Percentiles rank a stretch among this genome's conserved stretches.
Evolutionary conservation across 2,113 vertebrate genomes (phyloP).

Genomic region (Ploceus nigricollis): DNA sequence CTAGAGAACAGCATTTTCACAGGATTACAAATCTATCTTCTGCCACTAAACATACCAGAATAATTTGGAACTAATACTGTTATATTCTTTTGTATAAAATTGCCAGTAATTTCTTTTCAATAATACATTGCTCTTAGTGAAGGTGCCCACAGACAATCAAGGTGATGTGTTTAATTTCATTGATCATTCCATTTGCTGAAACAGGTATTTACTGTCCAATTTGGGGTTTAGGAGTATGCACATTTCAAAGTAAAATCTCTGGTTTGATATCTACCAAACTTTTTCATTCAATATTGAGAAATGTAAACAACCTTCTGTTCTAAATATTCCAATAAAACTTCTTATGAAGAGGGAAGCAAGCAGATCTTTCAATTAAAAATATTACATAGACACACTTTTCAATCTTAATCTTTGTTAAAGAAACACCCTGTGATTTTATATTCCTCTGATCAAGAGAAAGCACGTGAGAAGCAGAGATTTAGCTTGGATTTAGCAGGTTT

Average conservation of each 20-base stretch:
- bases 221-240: neutral
- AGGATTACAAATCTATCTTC: neutral
- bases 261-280: neutral
- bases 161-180: neutral
- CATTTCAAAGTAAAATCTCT: neutral
- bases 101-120: neutral
- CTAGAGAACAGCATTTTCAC: neutral
- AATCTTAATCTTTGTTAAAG: neutral
- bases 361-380: neutral
- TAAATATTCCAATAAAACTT: neutral
- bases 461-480: neutral
- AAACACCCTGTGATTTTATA: neutral
- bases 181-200: neutral
- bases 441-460: neutral
- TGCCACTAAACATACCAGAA: neutral
- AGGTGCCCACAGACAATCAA: neutral
- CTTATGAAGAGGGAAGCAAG: neutral
- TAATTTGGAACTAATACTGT: neutral
- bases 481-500: slow-evolving; percentile 27
- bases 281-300: neutral
- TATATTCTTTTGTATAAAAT: neutral
- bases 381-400: neutral
- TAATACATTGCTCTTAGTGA: neutral
- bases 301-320: neutral
- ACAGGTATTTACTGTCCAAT: neutral